Evolutionary conservation across 1,140 invertebrate species (phyloP).

Genomic region (Drosophila repleta): DNA sequence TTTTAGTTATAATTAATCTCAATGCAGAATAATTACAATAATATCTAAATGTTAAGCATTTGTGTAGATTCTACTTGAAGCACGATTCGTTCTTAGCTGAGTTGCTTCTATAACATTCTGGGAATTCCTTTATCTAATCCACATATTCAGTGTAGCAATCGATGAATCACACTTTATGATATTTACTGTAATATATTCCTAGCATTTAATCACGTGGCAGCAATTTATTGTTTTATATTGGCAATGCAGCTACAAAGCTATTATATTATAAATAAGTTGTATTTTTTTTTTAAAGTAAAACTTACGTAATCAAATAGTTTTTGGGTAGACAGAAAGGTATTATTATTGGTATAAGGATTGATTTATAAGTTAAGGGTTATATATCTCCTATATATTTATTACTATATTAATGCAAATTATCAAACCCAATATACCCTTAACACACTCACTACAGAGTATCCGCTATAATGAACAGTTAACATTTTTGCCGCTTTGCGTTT

Average conservation of each 20-base stretch:
- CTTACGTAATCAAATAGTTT: too few relatives aligned
- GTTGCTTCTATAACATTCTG: constrained; percentile 13
- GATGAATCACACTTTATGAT: constrained; percentile 9
- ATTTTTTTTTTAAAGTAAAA: too few relatives aligned
- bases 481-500: neutral
- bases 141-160: constrained; percentile 15
- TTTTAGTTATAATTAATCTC: constrained; percentile 3
- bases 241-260: neutral
- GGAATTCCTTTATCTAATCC: constrained; percentile 36
- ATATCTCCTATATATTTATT: too few relatives aligned
- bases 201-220: constrained; percentile 26
- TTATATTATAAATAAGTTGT: too few relatives aligned
- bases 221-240: neutral
- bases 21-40: neutral
- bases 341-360: too few relatives aligned
- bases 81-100: constrained; percentile 1
- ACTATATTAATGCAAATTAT: too few relatives aligned
- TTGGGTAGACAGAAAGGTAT: too few relatives aligned
- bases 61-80: constrained; percentile 6
- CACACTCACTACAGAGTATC: neutral
- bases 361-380: too few relatives aligned
- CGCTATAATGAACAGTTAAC: neutral
- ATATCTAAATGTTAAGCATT: neutral
- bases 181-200: constrained; percentile 3
- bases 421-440: too few relatives aligned